Base-by-base conservation (phyloP, 2,888 invertebrate genomes). In the Pogonocherus hispidulus region DNA sequence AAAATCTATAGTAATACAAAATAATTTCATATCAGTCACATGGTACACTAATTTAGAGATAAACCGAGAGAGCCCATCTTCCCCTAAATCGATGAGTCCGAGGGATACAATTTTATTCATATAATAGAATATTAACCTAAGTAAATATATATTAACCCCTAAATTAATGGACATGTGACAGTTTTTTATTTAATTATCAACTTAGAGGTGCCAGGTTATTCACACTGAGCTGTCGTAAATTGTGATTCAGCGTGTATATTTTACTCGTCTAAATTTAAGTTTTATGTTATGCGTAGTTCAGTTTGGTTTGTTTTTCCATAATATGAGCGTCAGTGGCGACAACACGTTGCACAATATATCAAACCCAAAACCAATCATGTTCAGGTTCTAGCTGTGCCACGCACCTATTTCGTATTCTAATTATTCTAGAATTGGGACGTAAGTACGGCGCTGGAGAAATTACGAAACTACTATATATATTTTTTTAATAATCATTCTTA, bases 111-210 rank as follows among this genome's bases (percentile, higher is more conserved):
- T n/a, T n/a, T n/a, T n/a, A n/a, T n/a, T n/a, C n/a, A n/a, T n/a
- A n/a, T n/a, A n/a, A n/a, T n/a, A n/a, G n/a, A n/a, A n/a, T n/a
- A n/a, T n/a, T n/a, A n/a, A n/a, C n/a, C n/a, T n/a, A n/a, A n/a
- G n/a, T n/a, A n/a, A n/a, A n/a, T n/a, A n/a, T n/a, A n/a, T n/a
- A n/a, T n/a, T n/a, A n/a, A n/a, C n/a, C n/a, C n/a, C n/a, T n/a
- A n/a, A n/a, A n/a, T n/a, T n/a, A n/a, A n/a, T n/a, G n/a, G n/a
- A n/a, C n/a, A n/a, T n/a, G n/a, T n/a, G n/a, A n/a, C n/a, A n/a
- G n/a, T n/a, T n/a, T 49, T n/a, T 52, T 32, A 52, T 52, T 52
- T 14, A 27, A 52, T 52, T 52, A 52, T 52, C 18, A 16, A 32
- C 14, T 52, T 52, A 52, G 11, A 32, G 16, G 11, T 1, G 16